Percentiles rank a stretch among this genome's conserved stretches.
phyloP scores from a whole-genome alignment of 2,113 vertebrate species.

The Sylvietta virens region DNA sequence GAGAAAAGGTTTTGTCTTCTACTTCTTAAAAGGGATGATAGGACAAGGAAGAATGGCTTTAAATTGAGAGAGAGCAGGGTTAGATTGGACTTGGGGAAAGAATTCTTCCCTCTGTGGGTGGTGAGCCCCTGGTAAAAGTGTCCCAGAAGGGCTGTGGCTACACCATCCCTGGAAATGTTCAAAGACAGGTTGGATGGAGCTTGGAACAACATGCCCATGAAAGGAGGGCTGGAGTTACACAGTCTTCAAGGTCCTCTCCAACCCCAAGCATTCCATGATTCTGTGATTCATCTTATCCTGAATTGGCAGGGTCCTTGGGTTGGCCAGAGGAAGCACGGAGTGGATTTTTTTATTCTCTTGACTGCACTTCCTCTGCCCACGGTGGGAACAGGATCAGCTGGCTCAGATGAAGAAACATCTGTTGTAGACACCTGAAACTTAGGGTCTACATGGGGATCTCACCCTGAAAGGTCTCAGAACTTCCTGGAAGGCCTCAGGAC shows the following conservation, averaged over 20 bases:
- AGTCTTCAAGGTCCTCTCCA: not conserved
- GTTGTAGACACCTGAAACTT: not conserved
- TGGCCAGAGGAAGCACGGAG: not conserved
- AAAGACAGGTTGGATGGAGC: not conserved
- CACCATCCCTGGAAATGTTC: not conserved
- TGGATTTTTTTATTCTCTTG: not conserved
- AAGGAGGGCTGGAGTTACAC: accelerated
- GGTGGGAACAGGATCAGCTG: accelerated
- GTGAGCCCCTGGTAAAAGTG: not conserved
- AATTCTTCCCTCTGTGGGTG: not conserved
- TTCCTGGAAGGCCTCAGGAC: not conserved
- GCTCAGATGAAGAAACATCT: not conserved
- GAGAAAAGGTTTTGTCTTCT: not conserved
- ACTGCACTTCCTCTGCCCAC: not conserved
- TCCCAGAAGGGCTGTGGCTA: not conserved
- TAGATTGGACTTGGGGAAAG: not conserved
- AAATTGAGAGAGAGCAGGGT: not conserved
- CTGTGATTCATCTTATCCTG: not conserved
- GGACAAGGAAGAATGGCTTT: not conserved
- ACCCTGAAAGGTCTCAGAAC: not conserved
- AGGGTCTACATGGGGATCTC: not conserved
- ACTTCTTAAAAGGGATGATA: not conserved
- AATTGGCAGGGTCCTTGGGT: not conserved
- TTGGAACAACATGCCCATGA: not conserved
- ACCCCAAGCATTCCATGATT: not conserved